Evolutionary conservation across 1,140 invertebrate genomes (phyloP).

Genomic region (Drosophila equinoxialis): DNA sequence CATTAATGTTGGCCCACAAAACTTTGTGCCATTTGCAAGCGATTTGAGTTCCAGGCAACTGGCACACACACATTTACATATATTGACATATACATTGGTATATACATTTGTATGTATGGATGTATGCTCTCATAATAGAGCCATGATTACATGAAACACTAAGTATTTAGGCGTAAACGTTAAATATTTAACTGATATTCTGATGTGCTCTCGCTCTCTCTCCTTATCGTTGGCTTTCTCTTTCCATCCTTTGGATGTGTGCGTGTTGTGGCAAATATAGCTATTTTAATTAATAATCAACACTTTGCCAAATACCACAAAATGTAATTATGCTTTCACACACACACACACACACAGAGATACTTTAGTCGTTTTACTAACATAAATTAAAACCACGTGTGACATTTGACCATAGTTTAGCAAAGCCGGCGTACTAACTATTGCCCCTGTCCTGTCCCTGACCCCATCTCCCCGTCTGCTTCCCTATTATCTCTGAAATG

Average conservation of each 20-base stretch:
- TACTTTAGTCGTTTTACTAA: conserved; percentile 36
- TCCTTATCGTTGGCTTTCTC: background rate
- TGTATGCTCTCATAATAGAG: conserved; percentile 48
- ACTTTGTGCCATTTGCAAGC: conserved; percentile 55
- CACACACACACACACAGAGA: conserved; percentile 31
- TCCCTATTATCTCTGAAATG: background rate
- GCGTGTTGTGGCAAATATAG: conserved; percentile 62
- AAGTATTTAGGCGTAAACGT: conserved; percentile 61
- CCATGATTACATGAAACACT: conserved; percentile 56
- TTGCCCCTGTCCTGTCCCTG: conserved; percentile 2
- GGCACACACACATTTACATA: conserved; percentile 20
- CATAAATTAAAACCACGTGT: conserved; percentile 80
- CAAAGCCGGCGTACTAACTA: conserved; percentile 50
- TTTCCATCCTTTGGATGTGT: background rate
- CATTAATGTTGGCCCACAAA: conserved; percentile 16
- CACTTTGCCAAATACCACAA: conserved; percentile 75
- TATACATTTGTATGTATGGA: background rate
- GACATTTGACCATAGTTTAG: conserved; percentile 72
- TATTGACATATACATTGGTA: conserved; percentile 10
- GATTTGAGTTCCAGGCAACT: conserved; percentile 42
- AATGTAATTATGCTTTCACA: conserved; percentile 67
- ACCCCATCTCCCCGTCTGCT: background rate
- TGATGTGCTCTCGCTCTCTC: conserved; percentile 31
- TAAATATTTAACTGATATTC: conserved; percentile 75
- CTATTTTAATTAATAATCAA: conserved; percentile 81